These are phyloP conservation scores for Zosterops hypoxanthus DNA, from an alignment of 2,113 vertebrate genomes.

Conservation along the genomic window DNA sequence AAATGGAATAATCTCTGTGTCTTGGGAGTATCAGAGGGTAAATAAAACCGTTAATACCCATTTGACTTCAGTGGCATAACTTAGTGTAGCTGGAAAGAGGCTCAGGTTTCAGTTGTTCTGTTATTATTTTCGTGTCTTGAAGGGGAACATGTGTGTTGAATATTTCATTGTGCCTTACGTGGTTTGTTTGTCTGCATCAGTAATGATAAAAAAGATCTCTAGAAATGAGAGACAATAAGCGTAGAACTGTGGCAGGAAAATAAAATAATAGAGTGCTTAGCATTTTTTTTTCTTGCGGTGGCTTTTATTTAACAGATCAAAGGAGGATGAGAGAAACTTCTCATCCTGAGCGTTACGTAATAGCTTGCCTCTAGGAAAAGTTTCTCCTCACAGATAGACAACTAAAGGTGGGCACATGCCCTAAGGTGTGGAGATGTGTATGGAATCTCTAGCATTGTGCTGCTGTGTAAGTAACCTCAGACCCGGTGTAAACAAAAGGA, in stretches of 20 bases:
- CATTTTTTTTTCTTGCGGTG: not conserved
- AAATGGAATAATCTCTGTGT: not conserved
- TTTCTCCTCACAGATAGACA: not conserved
- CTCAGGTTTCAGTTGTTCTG: not conserved
- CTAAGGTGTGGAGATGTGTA: not conserved
- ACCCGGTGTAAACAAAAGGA: not conserved
- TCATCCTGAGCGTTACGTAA: not conserved
- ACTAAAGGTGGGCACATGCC: not conserved
- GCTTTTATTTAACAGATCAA: slow-evolving; percentile 25
- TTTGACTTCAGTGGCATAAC: not conserved
- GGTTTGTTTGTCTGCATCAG: not conserved
- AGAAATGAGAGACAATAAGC: not conserved
- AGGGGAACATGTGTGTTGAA: not conserved
- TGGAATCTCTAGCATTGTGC: not conserved
- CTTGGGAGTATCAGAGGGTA: not conserved
- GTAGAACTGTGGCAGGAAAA: not conserved
- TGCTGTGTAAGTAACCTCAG: not conserved
- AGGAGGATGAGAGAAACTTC: not conserved
- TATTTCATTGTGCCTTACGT: not conserved
- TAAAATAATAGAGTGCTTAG: not conserved
- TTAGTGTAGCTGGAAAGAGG: not conserved
- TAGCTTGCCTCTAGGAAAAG: not conserved
- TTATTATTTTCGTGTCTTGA: not conserved
- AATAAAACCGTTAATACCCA: not conserved
- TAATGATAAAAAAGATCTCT: not conserved